These are phyloP conservation scores for Drosophila willistoni DNA, from an alignment of 1,140 invertebrate species.

Conservation along the genomic window DNA sequence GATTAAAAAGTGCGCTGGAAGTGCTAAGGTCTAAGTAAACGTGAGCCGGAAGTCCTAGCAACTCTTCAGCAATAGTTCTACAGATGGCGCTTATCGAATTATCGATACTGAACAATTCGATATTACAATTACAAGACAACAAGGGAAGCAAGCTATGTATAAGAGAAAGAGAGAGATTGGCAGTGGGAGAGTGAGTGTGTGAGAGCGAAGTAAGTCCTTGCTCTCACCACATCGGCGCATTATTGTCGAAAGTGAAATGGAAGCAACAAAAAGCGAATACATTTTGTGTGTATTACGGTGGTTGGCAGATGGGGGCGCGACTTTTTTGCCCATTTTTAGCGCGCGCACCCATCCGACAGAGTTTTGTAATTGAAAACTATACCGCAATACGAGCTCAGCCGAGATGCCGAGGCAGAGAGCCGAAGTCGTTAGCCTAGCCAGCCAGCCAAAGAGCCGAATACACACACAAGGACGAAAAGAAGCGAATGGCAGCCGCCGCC, in stretches of 20 bases:
- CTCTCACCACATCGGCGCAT: slow-evolving; percentile 37
- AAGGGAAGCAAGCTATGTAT: not conserved
- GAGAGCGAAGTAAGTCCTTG: not conserved
- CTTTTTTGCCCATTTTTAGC: slow-evolving; percentile 67
- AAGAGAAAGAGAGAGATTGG: not conserved
- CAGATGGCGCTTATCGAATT: not conserved
- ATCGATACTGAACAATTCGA: slow-evolving; percentile 1
- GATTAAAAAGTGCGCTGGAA: not conserved
- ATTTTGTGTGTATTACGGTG: slow-evolving; percentile 61
- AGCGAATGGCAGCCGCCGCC: slow-evolving; percentile 35
- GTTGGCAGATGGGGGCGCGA: slow-evolving; percentile 60
- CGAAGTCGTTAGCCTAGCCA: slow-evolving; percentile 22
- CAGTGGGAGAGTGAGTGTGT: slow-evolving; percentile 2
- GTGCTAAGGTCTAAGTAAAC: not conserved
- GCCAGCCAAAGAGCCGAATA: slow-evolving; percentile 34
- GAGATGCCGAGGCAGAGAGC: slow-evolving; percentile 27
- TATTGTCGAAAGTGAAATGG: slow-evolving; percentile 39
- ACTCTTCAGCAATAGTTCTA: not conserved
- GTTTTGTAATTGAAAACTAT: slow-evolving; percentile 73
- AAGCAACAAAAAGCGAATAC: slow-evolving; percentile 58
- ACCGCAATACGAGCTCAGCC: slow-evolving; percentile 45
- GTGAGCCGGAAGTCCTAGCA: not conserved
- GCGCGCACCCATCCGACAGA: slow-evolving; percentile 49
- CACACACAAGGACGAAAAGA: slow-evolving; percentile 38
- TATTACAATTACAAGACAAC: not conserved